Evolutionary conservation across 2,797 vertebrate genomes (phyloP).

Genomic region (Numenius phaeopus): DNA sequence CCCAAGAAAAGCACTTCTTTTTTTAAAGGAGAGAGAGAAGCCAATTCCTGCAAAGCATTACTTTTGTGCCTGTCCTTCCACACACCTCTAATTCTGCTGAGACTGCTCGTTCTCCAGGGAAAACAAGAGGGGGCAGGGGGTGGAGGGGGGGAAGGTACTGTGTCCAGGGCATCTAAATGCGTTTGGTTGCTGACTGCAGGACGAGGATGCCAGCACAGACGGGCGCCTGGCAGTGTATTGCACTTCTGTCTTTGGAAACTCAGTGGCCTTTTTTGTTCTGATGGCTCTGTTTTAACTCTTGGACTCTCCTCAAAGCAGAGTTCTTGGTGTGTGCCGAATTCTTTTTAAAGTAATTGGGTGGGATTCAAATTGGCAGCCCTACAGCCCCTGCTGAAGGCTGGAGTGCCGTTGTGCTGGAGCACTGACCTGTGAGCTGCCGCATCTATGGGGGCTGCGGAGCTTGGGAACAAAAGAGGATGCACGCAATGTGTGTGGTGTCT

Average conservation of each 20-base stretch:
- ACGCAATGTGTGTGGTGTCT: accelerated
- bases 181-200: not conserved
- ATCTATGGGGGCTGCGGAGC: not conserved
- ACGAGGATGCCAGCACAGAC: not conserved
- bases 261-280: not conserved
- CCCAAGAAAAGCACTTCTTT: not conserved
- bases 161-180: not conserved
- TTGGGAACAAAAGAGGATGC: accelerated
- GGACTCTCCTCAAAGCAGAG: not conserved
- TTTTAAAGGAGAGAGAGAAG: not conserved
- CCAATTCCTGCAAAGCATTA: not conserved
- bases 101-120: not conserved
- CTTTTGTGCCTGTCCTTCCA: not conserved
- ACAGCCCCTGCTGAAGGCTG: not conserved
- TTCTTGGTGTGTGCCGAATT: not conserved
- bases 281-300: not conserved
- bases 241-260: not conserved
- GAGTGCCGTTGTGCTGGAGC: not conserved
- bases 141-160: not conserved
- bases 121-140: not conserved
- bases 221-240: not conserved
- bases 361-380: not conserved
- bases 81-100: constrained; percentile 13
- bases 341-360: not conserved
- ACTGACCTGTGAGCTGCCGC: not conserved